Conservation (phyloP, 2,113 vertebrate genomes). For the Sisor rabdophorus region DNA sequence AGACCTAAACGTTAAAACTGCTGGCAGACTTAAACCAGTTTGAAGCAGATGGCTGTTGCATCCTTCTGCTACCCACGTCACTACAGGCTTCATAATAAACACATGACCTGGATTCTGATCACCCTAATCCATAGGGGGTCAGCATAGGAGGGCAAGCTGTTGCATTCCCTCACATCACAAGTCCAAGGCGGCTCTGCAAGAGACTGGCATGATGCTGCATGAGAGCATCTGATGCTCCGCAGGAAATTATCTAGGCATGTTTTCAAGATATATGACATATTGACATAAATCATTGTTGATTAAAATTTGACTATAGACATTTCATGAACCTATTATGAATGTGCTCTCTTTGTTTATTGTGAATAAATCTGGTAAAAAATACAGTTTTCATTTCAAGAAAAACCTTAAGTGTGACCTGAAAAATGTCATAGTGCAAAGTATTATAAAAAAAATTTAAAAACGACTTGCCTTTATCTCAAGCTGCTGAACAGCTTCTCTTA, state of each 20-base stretch:
- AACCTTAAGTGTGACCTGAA: background rate
- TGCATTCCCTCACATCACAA: constrained; percentile 19
- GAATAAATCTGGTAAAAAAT: too few relatives aligned
- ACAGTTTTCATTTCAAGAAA: too few relatives aligned
- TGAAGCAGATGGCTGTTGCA: constrained; percentile 67
- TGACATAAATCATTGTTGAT: background rate
- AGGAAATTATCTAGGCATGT: background rate
- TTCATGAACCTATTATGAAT: too few relatives aligned
- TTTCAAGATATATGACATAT: background rate
- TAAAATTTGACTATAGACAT: background rate
- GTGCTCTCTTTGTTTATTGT: background rate
- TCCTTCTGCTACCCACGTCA: constrained; percentile 58
- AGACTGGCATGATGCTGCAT: background rate
- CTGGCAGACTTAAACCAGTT: constrained; percentile 51
- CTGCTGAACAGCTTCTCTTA: constrained; percentile 71
- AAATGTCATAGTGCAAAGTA: background rate
- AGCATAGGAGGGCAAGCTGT: constrained; percentile 40
- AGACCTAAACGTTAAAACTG: constrained; percentile 52
- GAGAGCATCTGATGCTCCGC: constrained; percentile 1
- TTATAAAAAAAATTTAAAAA: background rate
- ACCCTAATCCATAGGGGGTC: constrained; percentile 44
- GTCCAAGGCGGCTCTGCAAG: constrained; percentile 1
- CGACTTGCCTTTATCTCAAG: constrained; percentile 67
- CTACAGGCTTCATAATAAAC: constrained; percentile 41
- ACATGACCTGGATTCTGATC: constrained; percentile 53